A percentile compares a stretch with the other conserved stretches of the same genome.
Evolutionary conservation across 1,140 invertebrate genomes (phyloP).

Genomic region (Trissolcus basalis): DNA sequence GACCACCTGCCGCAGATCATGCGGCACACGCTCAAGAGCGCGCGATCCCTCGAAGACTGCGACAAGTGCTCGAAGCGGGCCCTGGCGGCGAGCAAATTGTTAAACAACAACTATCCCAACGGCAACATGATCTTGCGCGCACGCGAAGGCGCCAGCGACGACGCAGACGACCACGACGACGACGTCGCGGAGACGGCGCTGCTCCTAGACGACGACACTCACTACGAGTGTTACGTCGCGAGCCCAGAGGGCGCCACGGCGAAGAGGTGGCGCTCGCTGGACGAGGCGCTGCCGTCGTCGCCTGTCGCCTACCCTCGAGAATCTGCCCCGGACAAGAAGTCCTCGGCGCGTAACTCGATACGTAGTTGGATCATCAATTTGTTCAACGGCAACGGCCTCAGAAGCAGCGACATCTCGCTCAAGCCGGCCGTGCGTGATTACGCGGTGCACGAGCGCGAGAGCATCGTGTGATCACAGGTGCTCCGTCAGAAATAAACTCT

Average conservation of each 20-base stretch:
- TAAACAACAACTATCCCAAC: constrained; percentile 78
- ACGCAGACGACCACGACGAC: constrained; percentile 65
- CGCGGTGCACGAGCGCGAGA: constrained; percentile 76
- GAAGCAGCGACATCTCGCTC: constrained; percentile 80
- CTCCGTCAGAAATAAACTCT: too few species aligned
- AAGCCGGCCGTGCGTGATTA: constrained; percentile 77
- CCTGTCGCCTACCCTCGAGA: constrained; percentile 66
- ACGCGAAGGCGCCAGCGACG: constrained; percentile 61
- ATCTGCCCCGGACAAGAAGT: constrained; percentile 75
- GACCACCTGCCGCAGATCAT: constrained; percentile 71
- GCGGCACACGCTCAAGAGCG: constrained; percentile 55
- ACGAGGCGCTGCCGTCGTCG: constrained; percentile 78
- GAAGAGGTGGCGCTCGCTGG: constrained; percentile 87
- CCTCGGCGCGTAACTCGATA: constrained; percentile 77
- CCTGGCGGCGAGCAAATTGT: constrained; percentile 66
- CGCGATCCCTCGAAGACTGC: constrained; percentile 72
- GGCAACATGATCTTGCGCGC: constrained; percentile 74
- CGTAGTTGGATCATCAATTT: constrained; percentile 83
- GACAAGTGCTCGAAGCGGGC: constrained; percentile 68
- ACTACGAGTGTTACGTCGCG: constrained; percentile 71
- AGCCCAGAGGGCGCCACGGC: constrained; percentile 71
- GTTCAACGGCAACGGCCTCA: constrained; percentile 80
- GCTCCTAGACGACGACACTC: constrained; percentile 69
- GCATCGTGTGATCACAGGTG: constrained; percentile 73
- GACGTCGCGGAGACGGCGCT: constrained; percentile 75